Conservation (phyloP, 1,140 invertebrate genomes). For the Aporrectodea caliginosa region DNA sequence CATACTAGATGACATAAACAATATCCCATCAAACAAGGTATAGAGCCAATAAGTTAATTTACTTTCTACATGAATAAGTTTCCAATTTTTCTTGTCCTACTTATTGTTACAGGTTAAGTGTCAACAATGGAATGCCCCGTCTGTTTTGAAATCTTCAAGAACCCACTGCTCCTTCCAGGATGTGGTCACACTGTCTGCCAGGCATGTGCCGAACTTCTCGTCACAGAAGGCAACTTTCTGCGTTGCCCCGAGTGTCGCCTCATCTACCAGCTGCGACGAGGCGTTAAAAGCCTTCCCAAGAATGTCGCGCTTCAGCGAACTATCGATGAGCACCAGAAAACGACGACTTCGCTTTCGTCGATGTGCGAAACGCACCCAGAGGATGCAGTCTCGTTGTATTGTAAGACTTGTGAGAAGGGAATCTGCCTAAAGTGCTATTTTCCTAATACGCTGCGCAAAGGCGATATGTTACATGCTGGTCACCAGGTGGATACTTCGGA, state of each 20-base stretch:
- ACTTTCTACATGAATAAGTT: too few relatives aligned
- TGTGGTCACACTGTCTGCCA: constrained; percentile 29
- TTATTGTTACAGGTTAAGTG: neutral
- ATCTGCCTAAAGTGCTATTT: constrained; percentile 32
- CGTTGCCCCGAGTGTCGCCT: constrained; percentile 28
- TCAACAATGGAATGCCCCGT: constrained; percentile 30
- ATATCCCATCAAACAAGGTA: too few relatives aligned
- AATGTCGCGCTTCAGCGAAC: constrained; percentile 27
- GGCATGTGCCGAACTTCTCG: constrained; percentile 24
- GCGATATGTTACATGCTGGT: constrained; percentile 1
- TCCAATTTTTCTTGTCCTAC: neutral
- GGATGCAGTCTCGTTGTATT: constrained; percentile 22
- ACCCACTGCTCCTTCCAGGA: constrained; percentile 23
- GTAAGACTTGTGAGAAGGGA: constrained; percentile 24
- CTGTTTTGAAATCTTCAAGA: constrained; percentile 22
- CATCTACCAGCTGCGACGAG: constrained; percentile 23
- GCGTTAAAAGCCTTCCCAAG: constrained; percentile 25
- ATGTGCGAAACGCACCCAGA: constrained; percentile 20
- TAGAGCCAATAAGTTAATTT: too few relatives aligned
- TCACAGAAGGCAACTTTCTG: constrained; percentile 22
- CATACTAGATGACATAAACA: too few relatives aligned
- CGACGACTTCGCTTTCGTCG: neutral
- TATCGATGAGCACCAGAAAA: constrained; percentile 18
- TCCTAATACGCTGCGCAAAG: constrained; percentile 9
- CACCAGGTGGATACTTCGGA: constrained; percentile 28